phyloP scores from a whole-genome alignment of 1,140 invertebrate species.

The Anastatus disparis region DNA sequence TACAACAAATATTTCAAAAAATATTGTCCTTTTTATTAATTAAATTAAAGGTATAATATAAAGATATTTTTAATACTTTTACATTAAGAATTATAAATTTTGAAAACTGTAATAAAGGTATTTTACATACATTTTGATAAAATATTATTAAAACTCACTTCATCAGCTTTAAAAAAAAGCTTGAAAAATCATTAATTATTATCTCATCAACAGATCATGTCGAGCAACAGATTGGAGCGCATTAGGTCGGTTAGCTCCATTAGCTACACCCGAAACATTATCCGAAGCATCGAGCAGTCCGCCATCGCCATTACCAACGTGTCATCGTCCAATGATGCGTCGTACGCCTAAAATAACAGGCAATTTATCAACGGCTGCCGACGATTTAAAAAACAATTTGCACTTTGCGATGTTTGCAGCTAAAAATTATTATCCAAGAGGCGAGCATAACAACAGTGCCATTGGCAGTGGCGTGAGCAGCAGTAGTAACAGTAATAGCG shows the following conservation, averaged over 20 bases:
- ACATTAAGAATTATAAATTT: no score
- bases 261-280: constrained; percentile 87
- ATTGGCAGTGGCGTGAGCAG: constrained; percentile 70
- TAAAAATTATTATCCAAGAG: constrained; percentile 63
- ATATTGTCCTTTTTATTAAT: no score
- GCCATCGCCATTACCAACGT: constrained; percentile 57
- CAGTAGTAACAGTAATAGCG: constrained; percentile 69
- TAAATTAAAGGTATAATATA: no score
- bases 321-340: constrained; percentile 69
- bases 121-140: no score
- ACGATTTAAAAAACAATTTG: constrained; percentile 72
- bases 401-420: constrained; percentile 70
- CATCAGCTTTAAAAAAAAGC: no score
- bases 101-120: no score
- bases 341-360: constrained; percentile 75
- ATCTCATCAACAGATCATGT: constrained; percentile 44
- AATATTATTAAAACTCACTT: no score
- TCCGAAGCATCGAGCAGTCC: constrained; percentile 80
- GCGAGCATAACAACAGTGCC: constrained; percentile 52
- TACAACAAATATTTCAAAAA: no score
- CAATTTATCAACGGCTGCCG: constrained; percentile 74
- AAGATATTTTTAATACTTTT: no score
- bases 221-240: constrained; percentile 53
- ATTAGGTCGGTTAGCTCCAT: constrained; percentile 71
- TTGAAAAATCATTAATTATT: no score